phyloP scores from a whole-genome alignment of 2,888 invertebrate genomes.

The Drosophila flavopinicola region DNA sequence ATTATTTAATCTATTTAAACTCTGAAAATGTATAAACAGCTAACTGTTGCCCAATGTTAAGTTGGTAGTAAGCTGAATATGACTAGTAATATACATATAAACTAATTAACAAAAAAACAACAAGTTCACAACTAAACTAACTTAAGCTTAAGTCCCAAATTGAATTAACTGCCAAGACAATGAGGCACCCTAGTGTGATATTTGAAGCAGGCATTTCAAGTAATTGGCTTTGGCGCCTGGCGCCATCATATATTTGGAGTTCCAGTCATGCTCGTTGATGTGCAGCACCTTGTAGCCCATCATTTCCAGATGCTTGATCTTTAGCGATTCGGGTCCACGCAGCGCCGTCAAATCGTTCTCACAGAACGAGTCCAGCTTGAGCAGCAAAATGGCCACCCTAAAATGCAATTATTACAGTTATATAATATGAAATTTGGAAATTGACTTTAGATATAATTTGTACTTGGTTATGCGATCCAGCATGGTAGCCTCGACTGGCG shows the following conservation, averaged over 20 bases:
- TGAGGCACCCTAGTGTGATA: slow-evolving; percentile 39
- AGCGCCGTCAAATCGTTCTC: slow-evolving; percentile 85
- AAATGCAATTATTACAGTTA: not conserved
- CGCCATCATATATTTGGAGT: slow-evolving; percentile 85
- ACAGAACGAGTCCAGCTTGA: slow-evolving; percentile 84
- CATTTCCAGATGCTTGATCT: slow-evolving; percentile 87
- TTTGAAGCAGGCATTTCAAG: slow-evolving; percentile 83
- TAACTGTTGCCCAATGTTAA: not conserved
- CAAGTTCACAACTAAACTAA: slow-evolving; percentile 4
- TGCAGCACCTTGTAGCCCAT: slow-evolving; percentile 87
- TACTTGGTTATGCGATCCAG: slow-evolving; percentile 83
- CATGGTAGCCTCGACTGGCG: slow-evolving; percentile 76
- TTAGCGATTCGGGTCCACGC: slow-evolving; percentile 85
- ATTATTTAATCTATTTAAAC: not conserved
- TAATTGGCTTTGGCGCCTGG: slow-evolving; percentile 85
- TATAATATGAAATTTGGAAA: not conserved
- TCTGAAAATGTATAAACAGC: not conserved
- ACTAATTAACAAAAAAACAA: slow-evolving; percentile 1
- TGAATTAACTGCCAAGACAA: not conserved
- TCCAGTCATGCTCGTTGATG: slow-evolving; percentile 86
- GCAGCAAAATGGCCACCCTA: slow-evolving; percentile 83
- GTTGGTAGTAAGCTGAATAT: not conserved
- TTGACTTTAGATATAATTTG: not conserved
- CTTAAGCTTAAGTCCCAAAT: slow-evolving; percentile 9
- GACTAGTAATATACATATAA: slow-evolving; percentile 2